phyloP scores from a whole-genome alignment of 1,140 invertebrate species.

The Gryon sp. region DNA sequence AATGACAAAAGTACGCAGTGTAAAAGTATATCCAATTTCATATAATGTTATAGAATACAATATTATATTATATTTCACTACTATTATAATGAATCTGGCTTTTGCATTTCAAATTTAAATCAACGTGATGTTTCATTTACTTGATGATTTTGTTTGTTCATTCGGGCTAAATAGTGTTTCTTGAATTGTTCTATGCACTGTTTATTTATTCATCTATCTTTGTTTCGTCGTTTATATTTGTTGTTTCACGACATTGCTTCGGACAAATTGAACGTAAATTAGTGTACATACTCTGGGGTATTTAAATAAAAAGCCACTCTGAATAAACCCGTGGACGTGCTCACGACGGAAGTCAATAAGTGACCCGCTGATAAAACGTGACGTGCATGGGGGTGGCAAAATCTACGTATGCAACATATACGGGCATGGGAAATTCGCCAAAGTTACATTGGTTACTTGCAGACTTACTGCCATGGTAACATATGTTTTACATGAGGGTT shows the following conservation, averaged over 20 bases:
- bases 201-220: too few species aligned
- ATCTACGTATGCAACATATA: constrained; percentile 11
- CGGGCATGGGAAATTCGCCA: constrained; percentile 58
- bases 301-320: constrained; percentile 24
- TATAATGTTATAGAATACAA: too few species aligned
- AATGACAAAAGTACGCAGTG: too few species aligned
- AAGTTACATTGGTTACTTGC: constrained; percentile 41
- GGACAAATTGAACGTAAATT: constrained; percentile 10
- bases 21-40: too few species aligned
- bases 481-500: constrained; percentile 63
- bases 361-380: constrained; percentile 59
- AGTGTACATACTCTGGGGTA: background rate
- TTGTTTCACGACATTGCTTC: background rate
- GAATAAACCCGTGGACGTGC: constrained; percentile 14
- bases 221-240: too few species aligned
- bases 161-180: too few species aligned
- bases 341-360: constrained; percentile 54
- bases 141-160: too few species aligned
- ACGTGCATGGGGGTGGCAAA: constrained; percentile 54
- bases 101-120: too few species aligned
- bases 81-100: too few species aligned
- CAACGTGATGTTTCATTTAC: too few species aligned
- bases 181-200: too few species aligned
- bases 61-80: too few species aligned
- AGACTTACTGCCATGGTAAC: constrained; percentile 32